These are phyloP conservation scores for Oreortyx pictus DNA, from an alignment of 2,797 vertebrate genomes.

Conservation along the genomic window DNA sequence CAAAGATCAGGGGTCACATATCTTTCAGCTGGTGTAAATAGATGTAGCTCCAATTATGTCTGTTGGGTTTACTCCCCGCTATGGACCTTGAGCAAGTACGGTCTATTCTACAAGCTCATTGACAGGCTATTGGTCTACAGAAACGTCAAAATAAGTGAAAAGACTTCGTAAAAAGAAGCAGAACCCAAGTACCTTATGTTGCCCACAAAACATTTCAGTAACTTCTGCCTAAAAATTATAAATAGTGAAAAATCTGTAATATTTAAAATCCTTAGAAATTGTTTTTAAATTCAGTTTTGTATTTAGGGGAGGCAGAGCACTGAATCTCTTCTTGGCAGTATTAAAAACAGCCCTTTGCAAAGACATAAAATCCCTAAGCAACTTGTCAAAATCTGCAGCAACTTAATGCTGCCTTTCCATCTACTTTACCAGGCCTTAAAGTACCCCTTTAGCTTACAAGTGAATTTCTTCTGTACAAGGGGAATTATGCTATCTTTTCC, in stretches of 20 bases:
- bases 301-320: background rate
- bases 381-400: background rate
- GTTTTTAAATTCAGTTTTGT: background rate
- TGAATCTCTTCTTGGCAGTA: background rate
- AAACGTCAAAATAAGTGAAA: background rate
- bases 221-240: background rate
- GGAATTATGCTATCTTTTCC: background rate
- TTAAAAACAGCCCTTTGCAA: background rate
- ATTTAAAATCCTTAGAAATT: background rate
- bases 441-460: background rate
- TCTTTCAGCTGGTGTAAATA: background rate
- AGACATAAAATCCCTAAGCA: background rate
- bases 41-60: background rate
- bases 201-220: background rate
- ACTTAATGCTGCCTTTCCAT: background rate
- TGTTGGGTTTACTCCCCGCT: background rate
- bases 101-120: background rate
- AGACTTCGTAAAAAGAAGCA: background rate
- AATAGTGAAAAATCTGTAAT: background rate
- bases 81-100: background rate
- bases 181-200: fast-evolving
- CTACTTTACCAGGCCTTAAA: background rate
- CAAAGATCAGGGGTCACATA: background rate
- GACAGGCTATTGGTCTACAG: background rate
- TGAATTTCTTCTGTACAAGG: background rate